phyloP scores from a whole-genome alignment of 2,888 invertebrate genomes.

The Amiota mariae region DNA sequence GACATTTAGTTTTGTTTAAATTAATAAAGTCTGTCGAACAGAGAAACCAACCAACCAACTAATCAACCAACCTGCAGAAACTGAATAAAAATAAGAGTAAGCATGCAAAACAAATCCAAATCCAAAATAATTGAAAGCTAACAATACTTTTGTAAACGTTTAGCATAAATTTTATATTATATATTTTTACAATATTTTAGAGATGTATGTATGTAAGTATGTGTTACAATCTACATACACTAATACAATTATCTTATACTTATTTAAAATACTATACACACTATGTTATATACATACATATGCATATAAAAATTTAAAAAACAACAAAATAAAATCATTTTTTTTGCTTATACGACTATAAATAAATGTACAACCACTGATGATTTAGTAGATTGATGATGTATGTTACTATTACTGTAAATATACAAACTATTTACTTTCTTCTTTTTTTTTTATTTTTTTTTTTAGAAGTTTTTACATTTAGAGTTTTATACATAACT shows the following conservation, averaged over 20 bases:
- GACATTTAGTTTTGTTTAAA: not conserved
- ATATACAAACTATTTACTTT: slow-evolving; percentile 37
- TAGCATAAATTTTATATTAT: slow-evolving; percentile 51
- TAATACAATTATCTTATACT: slow-evolving; percentile 41
- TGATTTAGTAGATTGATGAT: too few relatives aligned
- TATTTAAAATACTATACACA: too few relatives aligned
- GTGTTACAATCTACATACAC: slow-evolving; percentile 36
- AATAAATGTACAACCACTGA: slow-evolving; percentile 32
- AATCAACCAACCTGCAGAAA: not conserved
- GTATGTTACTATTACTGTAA: too few relatives aligned
- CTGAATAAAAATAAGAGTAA: not conserved
- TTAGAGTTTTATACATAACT: too few relatives aligned
- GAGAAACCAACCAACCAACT: slow-evolving; percentile 30
- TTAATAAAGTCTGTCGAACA: slow-evolving; percentile 45
- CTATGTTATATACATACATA: slow-evolving; percentile 38
- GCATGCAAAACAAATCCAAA: not conserved
- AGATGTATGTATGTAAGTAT: slow-evolving; percentile 48
- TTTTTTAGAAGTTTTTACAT: too few relatives aligned
- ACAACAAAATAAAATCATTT: slow-evolving; percentile 40
- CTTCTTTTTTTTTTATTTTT: too few relatives aligned
- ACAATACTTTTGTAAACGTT: slow-evolving; percentile 30
- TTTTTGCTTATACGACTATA: slow-evolving; percentile 26
- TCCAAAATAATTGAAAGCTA: slow-evolving; percentile 4
- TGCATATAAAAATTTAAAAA: slow-evolving; percentile 36
- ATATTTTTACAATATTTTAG: slow-evolving; percentile 41